Conservation (phyloP, 2,888 invertebrate genomes). For the Amblyjoppa proteus region DNA sequence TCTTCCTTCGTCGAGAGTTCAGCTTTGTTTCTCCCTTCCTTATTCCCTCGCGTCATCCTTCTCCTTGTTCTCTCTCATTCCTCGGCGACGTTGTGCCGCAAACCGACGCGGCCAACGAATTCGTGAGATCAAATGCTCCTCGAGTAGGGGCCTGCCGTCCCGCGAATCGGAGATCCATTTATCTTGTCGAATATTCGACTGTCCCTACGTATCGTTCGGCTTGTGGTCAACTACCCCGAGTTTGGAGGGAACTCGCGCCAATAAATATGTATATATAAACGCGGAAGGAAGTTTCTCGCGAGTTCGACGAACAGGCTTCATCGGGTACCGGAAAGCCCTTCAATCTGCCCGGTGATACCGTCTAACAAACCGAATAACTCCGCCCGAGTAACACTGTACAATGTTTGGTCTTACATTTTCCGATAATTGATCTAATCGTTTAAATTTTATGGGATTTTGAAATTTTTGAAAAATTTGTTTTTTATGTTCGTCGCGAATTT, state of each 20-base stretch:
- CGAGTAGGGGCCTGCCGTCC: conserved; percentile 37
- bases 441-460: too few relatives aligned
- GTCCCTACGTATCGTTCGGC: conserved; percentile 33
- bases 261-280: conserved; percentile 40
- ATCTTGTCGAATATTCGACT: conserved; percentile 65
- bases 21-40: conserved; percentile 61
- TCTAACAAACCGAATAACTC: conserved; percentile 60
- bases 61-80: conserved; percentile 33
- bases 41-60: conserved; percentile 49
- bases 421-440: too few relatives aligned
- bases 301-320: conserved; percentile 44
- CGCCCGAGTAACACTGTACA: background rate
- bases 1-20: conserved; percentile 37
- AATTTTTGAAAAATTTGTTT: too few relatives aligned
- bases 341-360: conserved; percentile 34
- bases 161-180: conserved; percentile 62
- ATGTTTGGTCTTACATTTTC: too few relatives aligned
- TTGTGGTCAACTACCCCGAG: conserved; percentile 64
- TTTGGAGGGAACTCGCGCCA: background rate
- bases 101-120: conserved; percentile 51
- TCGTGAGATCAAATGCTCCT: conserved; percentile 45
- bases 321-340: conserved; percentile 54
- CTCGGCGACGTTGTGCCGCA: conserved; percentile 14
- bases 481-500: too few relatives aligned
- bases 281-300: conserved; percentile 62